These are phyloP conservation scores for Pandemis heparana DNA, from an alignment of 2,888 invertebrate species.

Conservation along the genomic window DNA sequence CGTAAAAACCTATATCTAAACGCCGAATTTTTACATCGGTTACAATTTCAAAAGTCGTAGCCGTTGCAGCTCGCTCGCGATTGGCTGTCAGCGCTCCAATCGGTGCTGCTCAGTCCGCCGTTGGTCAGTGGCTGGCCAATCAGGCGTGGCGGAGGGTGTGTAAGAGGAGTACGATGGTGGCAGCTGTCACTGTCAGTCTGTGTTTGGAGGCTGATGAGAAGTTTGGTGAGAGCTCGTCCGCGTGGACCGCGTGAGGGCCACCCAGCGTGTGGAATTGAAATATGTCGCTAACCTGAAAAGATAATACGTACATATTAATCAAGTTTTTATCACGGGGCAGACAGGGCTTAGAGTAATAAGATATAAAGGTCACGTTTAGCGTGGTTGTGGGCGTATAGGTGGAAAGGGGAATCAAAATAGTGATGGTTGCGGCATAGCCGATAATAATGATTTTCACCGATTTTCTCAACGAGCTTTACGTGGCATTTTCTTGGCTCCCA, in stretches of 20 bases:
- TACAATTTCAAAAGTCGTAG: slow-evolving; percentile 40
- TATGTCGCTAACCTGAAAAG: slow-evolving; percentile 88
- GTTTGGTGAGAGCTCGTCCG: slow-evolving; percentile 76
- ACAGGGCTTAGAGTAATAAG: too few species aligned
- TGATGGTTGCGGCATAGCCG: too few species aligned
- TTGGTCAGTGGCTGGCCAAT: slow-evolving; percentile 53
- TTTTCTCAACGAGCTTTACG: too few species aligned
- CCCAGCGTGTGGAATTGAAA: slow-evolving; percentile 90
- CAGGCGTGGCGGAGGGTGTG: slow-evolving; percentile 55
- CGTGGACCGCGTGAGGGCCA: slow-evolving; percentile 80
- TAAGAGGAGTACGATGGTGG: slow-evolving; percentile 55
- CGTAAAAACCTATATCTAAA: slow-evolving; percentile 31
- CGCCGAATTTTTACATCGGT: slow-evolving; percentile 29
- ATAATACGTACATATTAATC: neutral
- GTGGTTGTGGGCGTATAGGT: too few species aligned
- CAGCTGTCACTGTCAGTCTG: slow-evolving; percentile 53
- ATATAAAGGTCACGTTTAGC: too few species aligned
- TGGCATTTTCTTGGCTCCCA: too few species aligned
- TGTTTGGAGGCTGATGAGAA: slow-evolving; percentile 61
- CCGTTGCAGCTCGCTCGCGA: neutral
- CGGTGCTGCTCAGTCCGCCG: slow-evolving; percentile 26
- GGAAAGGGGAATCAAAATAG: too few species aligned
- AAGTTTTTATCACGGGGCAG: neutral
- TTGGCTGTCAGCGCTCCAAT: neutral
- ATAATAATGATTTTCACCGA: too few species aligned